Evolutionary conservation across 2,797 vertebrate genomes (phyloP).

Genomic region (Mastacembelus armatus): DNA sequence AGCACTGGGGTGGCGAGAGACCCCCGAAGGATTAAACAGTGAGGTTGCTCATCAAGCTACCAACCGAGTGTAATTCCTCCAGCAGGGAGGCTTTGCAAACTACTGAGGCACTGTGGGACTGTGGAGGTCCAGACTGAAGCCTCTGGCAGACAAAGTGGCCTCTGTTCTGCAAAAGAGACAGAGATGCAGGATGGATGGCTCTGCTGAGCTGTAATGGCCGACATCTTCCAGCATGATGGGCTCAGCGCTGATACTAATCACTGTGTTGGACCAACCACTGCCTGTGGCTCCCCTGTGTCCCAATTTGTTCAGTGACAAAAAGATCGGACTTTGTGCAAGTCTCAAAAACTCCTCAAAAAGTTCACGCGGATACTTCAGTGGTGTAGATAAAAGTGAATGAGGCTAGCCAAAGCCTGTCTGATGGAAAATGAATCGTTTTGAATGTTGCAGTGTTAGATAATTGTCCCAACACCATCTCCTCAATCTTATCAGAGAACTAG

Average conservation of each 20-base stretch:
- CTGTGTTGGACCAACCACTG: conserved; percentile 48
- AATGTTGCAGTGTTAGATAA: conserved; percentile 26
- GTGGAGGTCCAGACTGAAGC: conserved; percentile 41
- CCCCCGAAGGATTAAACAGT: conserved; percentile 67
- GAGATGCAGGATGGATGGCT: conserved; percentile 44
- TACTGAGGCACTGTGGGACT: conserved; percentile 32
- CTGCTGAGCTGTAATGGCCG: conserved; percentile 39
- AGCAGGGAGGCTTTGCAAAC: conserved; percentile 44
- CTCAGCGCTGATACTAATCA: conserved; percentile 53
- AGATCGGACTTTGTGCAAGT: conserved; percentile 22
- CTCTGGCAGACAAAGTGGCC: conserved; percentile 53
- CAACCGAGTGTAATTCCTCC: conserved; percentile 61
- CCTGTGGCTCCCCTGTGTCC: conserved; percentile 52
- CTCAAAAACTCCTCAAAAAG: conserved; percentile 38
- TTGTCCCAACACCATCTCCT: conserved; percentile 30
- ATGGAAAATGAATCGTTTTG: conserved; percentile 37
- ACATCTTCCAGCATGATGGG: conserved; percentile 45
- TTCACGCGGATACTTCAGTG: conserved; percentile 11
- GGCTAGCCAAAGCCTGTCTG: conserved; percentile 9
- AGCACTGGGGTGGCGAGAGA: conserved; percentile 36
- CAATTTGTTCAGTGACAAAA: conserved; percentile 55
- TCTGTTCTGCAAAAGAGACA: conserved; percentile 45
- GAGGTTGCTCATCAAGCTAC: conserved; percentile 67
- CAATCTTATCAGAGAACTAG: conserved; percentile 40
- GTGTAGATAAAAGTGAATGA: conserved; percentile 38